Evolutionary conservation across 2,888 invertebrate species (phyloP), one percentile per base, ranked within the genome.

Genomic region (Caenorhabditis macrosperma): DNA sequence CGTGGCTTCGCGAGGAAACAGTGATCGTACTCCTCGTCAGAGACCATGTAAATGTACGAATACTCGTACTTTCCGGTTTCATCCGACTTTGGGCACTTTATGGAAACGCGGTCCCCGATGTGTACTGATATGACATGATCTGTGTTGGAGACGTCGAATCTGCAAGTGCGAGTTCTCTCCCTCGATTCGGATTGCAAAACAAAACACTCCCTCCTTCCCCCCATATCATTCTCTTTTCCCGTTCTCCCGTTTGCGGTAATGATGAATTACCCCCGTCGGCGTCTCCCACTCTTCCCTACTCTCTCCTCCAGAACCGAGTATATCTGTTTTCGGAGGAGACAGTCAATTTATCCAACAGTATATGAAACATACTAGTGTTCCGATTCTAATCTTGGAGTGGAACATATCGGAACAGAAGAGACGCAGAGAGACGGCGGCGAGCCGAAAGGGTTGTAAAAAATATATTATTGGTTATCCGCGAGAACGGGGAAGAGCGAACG

Each of bases 91-190:
- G 90, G 89, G 57, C 90, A 90, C 55, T 86, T 63, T 33, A 90
- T 85, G 17, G 85, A 86, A 15, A 90, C 84, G 17, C 87, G 87
- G 61, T 90, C 90, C 22, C 88, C 84, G 30, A 90, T 87, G 48
- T 84, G 76, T 24, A 87, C 89, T 17, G 66, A 71, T 26, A 87
- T 86, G 50, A 90, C 89, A 75, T 90, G 90, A 50, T 88, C 88
- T 7, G 88, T 88, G 75, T 89, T 90, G 68, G 87, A 87, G 55
- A 89, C 85, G 64, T 89, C 88, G 77, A 81, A 81, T 61, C 81
- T 81, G 81, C 48, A 79, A 74, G 54, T n/a, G 38, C n/a, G n/a
- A 48, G 12, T 22, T 22, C 35, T 55, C 12, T 48, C 48, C 2
- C n/a, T 24, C 12, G 24, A 24, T 24, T 24, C 17, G 48, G 12